Evolutionary conservation across 2,888 invertebrate species (phyloP), one percentile per base, ranked within the genome.

Genomic region (Deroplatys truncata): DNA sequence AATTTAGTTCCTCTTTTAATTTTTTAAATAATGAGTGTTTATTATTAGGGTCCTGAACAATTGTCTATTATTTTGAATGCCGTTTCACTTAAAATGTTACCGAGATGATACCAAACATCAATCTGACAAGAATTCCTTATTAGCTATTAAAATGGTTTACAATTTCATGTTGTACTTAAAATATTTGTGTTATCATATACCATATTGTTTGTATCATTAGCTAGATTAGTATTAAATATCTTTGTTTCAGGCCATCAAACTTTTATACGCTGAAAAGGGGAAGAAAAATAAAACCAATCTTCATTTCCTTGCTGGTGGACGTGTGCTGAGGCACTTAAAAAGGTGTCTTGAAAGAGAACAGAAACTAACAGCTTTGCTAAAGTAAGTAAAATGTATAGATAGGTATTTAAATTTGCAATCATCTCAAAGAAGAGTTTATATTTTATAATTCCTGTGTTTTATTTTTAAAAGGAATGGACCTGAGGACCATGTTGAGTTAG

Each of bases 261-360:
- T 98, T 84, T 92, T 97, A 25, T 95, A 96, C 88, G 93, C 94
- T 0, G 97, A 97, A 92, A 97, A 97, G 90, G 96, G 96, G 15
- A 98, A 97, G 93, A 97, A 97, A 92, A 95, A 95, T 9, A 95
- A 96, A 92, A 94, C 94, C 0, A 94, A 96, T 88, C 93, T 97
- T 0, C 94, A 95, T 92, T 98, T 98, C 93, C 93, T 98, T 8
- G 96, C 96, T 2, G 98, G 98, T 0, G 95, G 95, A 90, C 94
- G 98, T 91, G 96, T 97, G 0, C 92, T 95, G 0, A 94, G 94
- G 84, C 95, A 95, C 87, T 94, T 97, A 85, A 95, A 95, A 25
- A 93, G 94, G 16, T 95, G 95, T 93, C 94, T 96, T 89, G 94
- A 95, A 20, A 94, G 97, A 29, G 98, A 98, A 92, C 95, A 95